phyloP scores from a whole-genome alignment of 2,797 vertebrate genomes.

The Sitta carolinensis region DNA sequence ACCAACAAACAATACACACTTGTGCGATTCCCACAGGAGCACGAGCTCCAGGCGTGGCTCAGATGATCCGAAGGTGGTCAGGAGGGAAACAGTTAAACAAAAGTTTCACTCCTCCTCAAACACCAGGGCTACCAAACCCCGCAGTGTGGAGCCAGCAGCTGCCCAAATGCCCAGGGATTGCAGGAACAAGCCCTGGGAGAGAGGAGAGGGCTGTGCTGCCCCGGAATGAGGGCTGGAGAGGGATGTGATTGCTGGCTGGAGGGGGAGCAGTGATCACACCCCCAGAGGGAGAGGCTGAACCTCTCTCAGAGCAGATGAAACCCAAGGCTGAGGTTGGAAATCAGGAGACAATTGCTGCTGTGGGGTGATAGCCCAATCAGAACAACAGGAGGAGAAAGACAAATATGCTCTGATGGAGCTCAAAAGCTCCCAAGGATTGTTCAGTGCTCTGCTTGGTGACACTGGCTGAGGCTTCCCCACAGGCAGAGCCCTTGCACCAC shows the following conservation, averaged over 20 bases:
- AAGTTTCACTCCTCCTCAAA: not conserved
- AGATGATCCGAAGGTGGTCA: not conserved
- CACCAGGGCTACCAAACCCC: not conserved
- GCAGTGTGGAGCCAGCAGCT: not conserved
- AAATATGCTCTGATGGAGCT: not conserved
- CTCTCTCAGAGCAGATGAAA: not conserved
- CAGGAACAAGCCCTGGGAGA: accelerated
- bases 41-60: not conserved
- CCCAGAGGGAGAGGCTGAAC: not conserved
- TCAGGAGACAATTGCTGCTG: not conserved
- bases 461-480: not conserved
- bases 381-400: not conserved
- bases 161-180: not conserved
- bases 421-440: not conserved
- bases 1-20: accelerated
- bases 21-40: not conserved
- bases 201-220: accelerated
- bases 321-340: not conserved
- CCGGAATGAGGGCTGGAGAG: not conserved
- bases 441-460: not conserved
- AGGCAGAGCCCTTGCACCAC: not conserved
- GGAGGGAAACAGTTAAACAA: not conserved
- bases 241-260: not conserved
- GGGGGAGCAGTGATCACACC: not conserved
- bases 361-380: not conserved